A percentile compares a stretch with the other conserved stretches of the same genome.
Evolutionary conservation across 1,140 invertebrate species (phyloP).

Genomic region (Habropoda laboriosa): DNA sequence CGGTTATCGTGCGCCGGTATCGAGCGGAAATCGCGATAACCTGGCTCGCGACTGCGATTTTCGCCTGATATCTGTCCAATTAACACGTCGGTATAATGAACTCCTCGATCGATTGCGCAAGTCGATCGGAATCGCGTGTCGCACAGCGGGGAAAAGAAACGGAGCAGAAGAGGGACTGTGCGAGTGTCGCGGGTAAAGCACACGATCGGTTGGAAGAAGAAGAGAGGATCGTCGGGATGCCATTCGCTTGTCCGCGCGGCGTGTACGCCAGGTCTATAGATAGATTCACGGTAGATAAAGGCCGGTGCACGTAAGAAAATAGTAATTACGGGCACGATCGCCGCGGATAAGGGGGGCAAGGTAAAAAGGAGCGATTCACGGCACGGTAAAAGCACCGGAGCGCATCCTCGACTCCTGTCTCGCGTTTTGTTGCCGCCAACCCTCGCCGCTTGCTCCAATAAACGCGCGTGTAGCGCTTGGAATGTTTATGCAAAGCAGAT

Average conservation of each 20-base stretch:
- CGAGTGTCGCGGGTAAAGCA: neutral
- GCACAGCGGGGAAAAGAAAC: neutral
- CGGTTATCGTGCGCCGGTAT: too few relatives aligned
- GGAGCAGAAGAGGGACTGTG: neutral
- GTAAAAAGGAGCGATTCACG: conserved; percentile 31
- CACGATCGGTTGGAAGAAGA: neutral
- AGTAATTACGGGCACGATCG: conserved; percentile 65
- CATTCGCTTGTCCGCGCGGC: conserved; percentile 43
- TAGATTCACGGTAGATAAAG: conserved; percentile 64
- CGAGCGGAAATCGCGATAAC: too few relatives aligned
- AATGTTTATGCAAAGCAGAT: too few relatives aligned
- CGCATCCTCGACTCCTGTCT: conserved; percentile 44
- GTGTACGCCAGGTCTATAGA: conserved; percentile 51
- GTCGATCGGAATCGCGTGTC: too few relatives aligned
- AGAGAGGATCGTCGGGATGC: neutral
- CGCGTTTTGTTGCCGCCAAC: conserved; percentile 8
- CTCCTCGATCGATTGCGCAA: too few relatives aligned
- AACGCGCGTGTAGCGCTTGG: neutral
- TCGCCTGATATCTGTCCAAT: too few relatives aligned
- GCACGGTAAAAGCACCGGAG: conserved; percentile 23
- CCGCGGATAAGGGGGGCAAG: conserved; percentile 31
- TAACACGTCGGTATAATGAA: too few relatives aligned
- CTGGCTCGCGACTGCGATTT: too few relatives aligned
- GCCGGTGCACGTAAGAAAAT: conserved; percentile 63
- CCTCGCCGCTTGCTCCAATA: conserved; percentile 17